phyloP scores from a whole-genome alignment of 2,113 vertebrate genomes.

The Indicator indicator region DNA sequence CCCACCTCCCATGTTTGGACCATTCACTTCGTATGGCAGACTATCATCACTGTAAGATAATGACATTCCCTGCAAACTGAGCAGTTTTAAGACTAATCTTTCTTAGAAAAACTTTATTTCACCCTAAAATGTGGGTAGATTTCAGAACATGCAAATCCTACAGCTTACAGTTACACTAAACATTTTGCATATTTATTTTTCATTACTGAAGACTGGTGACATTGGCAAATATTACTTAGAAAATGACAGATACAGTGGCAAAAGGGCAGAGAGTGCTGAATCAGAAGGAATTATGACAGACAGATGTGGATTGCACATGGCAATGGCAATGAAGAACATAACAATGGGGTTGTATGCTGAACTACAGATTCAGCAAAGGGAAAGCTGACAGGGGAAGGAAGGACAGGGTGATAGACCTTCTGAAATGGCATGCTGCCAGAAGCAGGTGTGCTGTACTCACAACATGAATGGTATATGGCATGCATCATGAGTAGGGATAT shows the following conservation, averaged over 20 bases:
- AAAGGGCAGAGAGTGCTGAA: neutral
- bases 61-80: neutral
- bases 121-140: neutral
- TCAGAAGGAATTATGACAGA: neutral
- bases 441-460: neutral
- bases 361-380: neutral
- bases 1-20: neutral
- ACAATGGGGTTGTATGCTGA: neutral
- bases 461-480: neutral
- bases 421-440: neutral
- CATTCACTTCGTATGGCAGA: neutral
- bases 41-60: neutral
- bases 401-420: neutral
- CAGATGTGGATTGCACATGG: neutral
- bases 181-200: neutral
- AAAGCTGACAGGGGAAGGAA: neutral
- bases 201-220: neutral
- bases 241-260: neutral
- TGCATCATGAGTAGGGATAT: neutral
- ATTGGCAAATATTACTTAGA: neutral
- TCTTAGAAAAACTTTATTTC: neutral
- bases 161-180: neutral
- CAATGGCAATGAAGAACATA: neutral
- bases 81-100: neutral
- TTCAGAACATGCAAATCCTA: neutral